phyloP scores from a whole-genome alignment of 1,140 invertebrate genomes.

The Zaprionus tsacasi region DNA sequence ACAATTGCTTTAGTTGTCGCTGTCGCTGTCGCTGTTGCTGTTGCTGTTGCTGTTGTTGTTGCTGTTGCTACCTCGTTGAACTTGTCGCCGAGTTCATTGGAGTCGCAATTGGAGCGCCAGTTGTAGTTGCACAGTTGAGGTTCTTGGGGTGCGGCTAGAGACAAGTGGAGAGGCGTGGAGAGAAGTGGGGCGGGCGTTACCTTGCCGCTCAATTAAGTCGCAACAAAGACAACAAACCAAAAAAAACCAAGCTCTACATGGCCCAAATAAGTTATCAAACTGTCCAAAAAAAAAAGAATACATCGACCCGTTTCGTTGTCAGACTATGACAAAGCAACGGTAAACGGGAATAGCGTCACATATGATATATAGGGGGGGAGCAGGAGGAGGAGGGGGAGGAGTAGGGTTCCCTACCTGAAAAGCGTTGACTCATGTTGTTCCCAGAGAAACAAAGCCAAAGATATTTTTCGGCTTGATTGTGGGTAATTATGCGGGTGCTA shows the following conservation, averaged over 20 bases:
- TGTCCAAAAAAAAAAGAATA: constrained; percentile 32
- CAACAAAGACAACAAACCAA: constrained; percentile 40
- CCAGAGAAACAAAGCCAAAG: constrained; percentile 38
- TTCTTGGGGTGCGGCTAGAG: background rate
- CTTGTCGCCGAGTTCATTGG: constrained; percentile 69
- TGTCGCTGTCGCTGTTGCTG: no score
- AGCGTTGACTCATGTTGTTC: constrained; percentile 70
- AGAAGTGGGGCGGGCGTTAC: constrained; percentile 37
- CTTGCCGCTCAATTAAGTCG: constrained; percentile 68
- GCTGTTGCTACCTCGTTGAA: constrained; percentile 66
- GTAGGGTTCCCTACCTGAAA: constrained; percentile 22
- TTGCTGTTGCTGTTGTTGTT: no score
- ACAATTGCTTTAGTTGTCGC: constrained; percentile 42
- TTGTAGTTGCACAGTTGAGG: constrained; percentile 1
- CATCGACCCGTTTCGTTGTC: constrained; percentile 9
- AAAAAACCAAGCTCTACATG: constrained; percentile 5
- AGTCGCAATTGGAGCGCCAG: constrained; percentile 40
- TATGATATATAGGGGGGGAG: no score
- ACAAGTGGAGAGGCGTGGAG: background rate
- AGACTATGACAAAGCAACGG: constrained; percentile 36
- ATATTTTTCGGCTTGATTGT: constrained; percentile 19
- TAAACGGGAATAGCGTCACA: constrained; percentile 44
- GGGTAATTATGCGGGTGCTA: constrained; percentile 60
- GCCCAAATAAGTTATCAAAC: constrained; percentile 66
- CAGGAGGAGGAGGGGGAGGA: background rate